Evolutionary conservation across 2,888 invertebrate genomes (phyloP).

Genomic region (Xanthia togata): DNA sequence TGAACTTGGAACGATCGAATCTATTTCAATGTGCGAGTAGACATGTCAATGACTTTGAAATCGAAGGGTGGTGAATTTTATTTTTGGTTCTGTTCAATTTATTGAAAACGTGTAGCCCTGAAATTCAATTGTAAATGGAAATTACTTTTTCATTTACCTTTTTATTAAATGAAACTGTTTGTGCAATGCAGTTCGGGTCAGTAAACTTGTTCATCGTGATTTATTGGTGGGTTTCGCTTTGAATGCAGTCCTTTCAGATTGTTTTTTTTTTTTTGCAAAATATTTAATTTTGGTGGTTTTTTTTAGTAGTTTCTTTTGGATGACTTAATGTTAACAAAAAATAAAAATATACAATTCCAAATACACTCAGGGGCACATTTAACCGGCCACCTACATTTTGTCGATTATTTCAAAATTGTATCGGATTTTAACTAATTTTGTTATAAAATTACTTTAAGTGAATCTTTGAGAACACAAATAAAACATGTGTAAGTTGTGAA

Average conservation of each 20-base stretch:
- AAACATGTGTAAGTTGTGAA: too few relatives aligned
- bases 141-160: slow-evolving; percentile 25
- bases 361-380: too few relatives aligned
- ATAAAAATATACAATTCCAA: neutral
- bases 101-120: slow-evolving; percentile 40
- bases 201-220: slow-evolving; percentile 19
- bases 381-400: too few relatives aligned
- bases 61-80: slow-evolving; percentile 31
- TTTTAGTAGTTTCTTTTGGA: neutral
- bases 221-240: slow-evolving; percentile 7
- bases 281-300: too few relatives aligned
- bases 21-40: slow-evolving; percentile 34
- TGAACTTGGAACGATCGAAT: slow-evolving; percentile 47
- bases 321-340: neutral
- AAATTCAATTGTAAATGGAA: slow-evolving; percentile 42
- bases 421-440: too few relatives aligned
- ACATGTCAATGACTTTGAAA: slow-evolving; percentile 51
- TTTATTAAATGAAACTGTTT: slow-evolving; percentile 35
- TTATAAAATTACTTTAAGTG: too few relatives aligned
- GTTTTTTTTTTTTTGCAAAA: neutral
- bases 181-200: slow-evolving; percentile 13
- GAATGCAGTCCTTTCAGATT: neutral
- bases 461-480: too few relatives aligned
- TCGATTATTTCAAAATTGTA: too few relatives aligned
- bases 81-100: slow-evolving; percentile 48